Evolutionary conservation across 1,140 invertebrate species (phyloP), one percentile per base, ranked within the genome.

Genomic region (Drosophila bocki): DNA sequence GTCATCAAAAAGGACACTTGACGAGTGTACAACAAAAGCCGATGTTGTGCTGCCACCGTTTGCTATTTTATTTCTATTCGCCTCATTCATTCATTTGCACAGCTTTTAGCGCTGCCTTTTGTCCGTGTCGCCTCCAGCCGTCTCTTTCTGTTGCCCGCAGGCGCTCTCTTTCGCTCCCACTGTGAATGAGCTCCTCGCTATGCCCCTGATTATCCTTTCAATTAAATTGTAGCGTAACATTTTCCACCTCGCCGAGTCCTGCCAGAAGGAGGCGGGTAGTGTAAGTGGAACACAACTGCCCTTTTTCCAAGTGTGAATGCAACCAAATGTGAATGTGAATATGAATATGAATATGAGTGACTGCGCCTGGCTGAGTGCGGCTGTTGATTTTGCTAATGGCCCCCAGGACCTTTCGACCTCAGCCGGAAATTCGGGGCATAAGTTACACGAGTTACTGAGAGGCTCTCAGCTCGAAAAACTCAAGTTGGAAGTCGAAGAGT

Each of bases 161-260:
- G 32, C 29, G 26, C 32, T 45, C 51, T 74, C 32, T 33, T 41
- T 60, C 32, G 19, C 33, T 32, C 22, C 11, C 47, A 7, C 33
- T 32, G 51, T 75, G 80, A 68, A 67, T 62, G 79, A 54, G 63
- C 69, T 78, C 75, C 75, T 82, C 75, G 80, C 83, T 80, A 76
- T 88, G 84, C 86, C 48, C 85, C 85, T 90, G 85, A 90, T 90
- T 90, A 90, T 90, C 85, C 85, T 90, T 90, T 90, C 85, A 90
- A 90, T 90, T 90, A 90, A 90, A 85, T 90, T 90, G 85, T 90
- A 90, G 86, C 85, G 85, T 90, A 90, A 90, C 85, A 90, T 90
- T 90, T 90, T 90, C 85, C 85, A 85, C 86, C 69, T 91, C 85
- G 65, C 58, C 53, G 50, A 62, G 69, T 44, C 44, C 44, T 22